Evolutionary conservation across 2,797 vertebrate genomes (phyloP), one percentile per base, ranked within the genome.

Genomic region (Poliocrania exsul): DNA sequence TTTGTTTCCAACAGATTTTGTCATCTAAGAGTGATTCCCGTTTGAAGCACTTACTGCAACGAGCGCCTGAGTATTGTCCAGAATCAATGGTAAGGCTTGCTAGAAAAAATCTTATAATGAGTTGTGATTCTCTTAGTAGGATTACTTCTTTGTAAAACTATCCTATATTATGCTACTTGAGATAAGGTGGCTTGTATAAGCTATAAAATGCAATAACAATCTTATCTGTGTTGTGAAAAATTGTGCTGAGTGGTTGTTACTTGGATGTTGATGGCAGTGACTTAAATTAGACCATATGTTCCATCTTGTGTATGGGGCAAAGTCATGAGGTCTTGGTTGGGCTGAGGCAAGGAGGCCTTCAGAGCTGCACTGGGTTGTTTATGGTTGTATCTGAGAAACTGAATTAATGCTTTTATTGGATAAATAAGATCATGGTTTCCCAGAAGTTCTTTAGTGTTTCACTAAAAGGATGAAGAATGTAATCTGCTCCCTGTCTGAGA

Each of bases 11-110:
- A 92, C 97, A 99, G 99, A 99, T 99, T 92, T 97, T 99, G 80
- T 98, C 98, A 57, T 99, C 99, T 96, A 99, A 99, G 98, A 99
- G 99, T 92, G 99, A 99, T 97, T 99, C 99, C 54, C 99, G 98
- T 93, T 97, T 99, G 93, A 99, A 98, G 97, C 99, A 99, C 96
- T 98, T 99, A 53, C 97, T 99, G 77, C 99, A 98, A 92, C 97
- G 99, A 95, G 98, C 99, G 93, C 99, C 99, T 61, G 98, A 99
- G 84, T 99, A 99, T 97, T 99, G 99, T 93, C 98, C 99, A 25
- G 99, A 99, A 97, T 98, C 99, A 60, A 99, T 99, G 99, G 99
- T 99, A 98, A 98, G 98, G 87, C 46, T 78, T 92, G 10, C 37
- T 79, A 49, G 44, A 54, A 90, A 38, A 91, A 33, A 74, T 62